These are phyloP conservation scores for Meleagris gallopavo DNA, from an alignment of 2,113 vertebrate genomes.

Conservation along the genomic window DNA sequence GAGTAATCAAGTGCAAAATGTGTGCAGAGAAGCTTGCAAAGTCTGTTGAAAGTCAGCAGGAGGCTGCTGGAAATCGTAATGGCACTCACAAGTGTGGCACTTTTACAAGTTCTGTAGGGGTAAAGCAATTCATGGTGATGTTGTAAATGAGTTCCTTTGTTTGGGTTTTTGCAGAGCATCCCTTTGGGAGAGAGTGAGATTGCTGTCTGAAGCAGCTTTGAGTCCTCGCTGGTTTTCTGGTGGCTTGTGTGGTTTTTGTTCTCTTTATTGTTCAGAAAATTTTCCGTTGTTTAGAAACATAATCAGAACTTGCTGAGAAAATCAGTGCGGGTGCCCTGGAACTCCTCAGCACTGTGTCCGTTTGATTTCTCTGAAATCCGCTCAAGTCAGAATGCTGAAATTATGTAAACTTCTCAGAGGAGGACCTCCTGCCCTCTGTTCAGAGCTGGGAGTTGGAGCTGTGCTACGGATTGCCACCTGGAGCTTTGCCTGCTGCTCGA, in stretches of 20 bases:
- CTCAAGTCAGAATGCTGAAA: background rate
- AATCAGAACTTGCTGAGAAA: background rate
- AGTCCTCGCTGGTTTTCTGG: background rate
- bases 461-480: background rate
- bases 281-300: background rate
- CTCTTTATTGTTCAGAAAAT: background rate
- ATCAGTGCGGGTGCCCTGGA: rapidly evolving
- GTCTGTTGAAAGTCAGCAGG: background rate
- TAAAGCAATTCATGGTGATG: background rate
- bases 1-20: background rate
- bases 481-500: background rate
- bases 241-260: background rate
- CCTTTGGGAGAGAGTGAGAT: background rate
- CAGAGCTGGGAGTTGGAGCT: background rate
- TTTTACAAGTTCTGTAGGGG: background rate
- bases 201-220: background rate
- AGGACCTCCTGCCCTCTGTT: rapidly evolving
- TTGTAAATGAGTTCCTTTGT: background rate
- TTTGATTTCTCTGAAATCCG: constrained; percentile 7
- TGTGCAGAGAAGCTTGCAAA: background rate
- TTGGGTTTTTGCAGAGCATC: background rate
- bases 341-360: background rate
- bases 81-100: background rate
- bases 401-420: background rate
- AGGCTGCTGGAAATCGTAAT: background rate